A percentile compares a stretch with the other conserved stretches of the same genome.
These are phyloP conservation scores for Sarcophaga variegata DNA, from an alignment of 2,888 invertebrate species.

Conservation along the genomic window DNA sequence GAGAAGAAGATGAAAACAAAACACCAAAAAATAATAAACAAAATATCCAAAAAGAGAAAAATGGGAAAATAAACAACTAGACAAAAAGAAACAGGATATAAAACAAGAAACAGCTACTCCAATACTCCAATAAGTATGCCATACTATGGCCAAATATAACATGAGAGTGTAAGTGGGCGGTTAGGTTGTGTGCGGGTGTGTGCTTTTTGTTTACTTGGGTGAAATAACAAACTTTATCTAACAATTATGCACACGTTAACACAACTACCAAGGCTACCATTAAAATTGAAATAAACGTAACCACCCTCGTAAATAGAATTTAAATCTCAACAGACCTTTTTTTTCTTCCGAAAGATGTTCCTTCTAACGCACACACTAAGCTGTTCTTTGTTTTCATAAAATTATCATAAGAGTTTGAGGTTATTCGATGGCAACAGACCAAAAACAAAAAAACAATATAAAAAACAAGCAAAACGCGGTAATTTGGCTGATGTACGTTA, in stretches of 20 bases:
- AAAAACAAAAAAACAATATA: too few species aligned
- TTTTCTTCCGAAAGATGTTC: conserved; percentile 17
- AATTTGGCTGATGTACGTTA: neutral
- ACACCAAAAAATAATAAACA: neutral
- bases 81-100: conserved; percentile 8
- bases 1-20: neutral
- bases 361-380: neutral
- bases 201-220: conserved; percentile 29
- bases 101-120: conserved; percentile 42
- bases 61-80: conserved; percentile 55
- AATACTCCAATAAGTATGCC: conserved; percentile 20
- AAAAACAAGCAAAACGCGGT: neutral
- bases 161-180: neutral
- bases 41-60: conserved; percentile 10
- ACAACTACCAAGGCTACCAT: conserved; percentile 45
- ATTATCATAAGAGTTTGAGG: neutral
- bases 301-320: conserved; percentile 50
- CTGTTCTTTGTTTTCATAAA: neutral
- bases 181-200: neutral
- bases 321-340: conserved; percentile 64
- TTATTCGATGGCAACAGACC: neutral
- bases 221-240: conserved; percentile 63
- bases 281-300: conserved; percentile 50
- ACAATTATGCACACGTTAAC: conserved; percentile 69
- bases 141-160: neutral